phyloP scores from a whole-genome alignment of 2,888 invertebrate species.

The Oligia strigilis region DNA sequence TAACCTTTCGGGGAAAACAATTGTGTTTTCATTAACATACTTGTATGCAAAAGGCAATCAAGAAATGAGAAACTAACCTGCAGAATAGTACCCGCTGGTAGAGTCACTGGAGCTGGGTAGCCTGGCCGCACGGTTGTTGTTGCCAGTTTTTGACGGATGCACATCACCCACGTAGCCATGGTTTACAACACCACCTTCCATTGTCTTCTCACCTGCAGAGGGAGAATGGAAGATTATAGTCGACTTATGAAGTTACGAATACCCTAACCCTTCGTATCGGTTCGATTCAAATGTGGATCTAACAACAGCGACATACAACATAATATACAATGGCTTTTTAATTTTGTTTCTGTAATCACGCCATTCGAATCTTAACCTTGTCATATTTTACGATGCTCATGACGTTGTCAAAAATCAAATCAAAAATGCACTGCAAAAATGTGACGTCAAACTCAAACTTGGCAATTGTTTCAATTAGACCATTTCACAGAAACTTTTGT shows the following conservation, averaged over 20 bases:
- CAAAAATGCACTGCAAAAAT: neutral
- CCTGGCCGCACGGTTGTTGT: conserved; percentile 78
- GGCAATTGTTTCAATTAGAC: too few species aligned
- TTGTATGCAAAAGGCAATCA: neutral
- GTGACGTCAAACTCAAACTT: too few species aligned
- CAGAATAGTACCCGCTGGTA: conserved; percentile 91
- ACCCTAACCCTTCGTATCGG: too few species aligned
- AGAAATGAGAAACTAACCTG: conserved; percentile 71
- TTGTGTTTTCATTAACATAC: neutral
- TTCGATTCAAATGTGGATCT: too few species aligned
- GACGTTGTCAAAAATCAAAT: too few species aligned
- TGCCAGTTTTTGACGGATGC: conserved; percentile 74
- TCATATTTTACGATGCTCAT: neutral
- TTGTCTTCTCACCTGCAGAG: conserved; percentile 87
- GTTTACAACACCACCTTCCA: conserved; percentile 93
- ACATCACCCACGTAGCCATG: conserved; percentile 93
- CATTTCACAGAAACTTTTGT: too few species aligned
- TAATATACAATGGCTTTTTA: too few species aligned
- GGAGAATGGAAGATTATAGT: too few species aligned
- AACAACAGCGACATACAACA: too few species aligned
- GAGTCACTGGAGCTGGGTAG: conserved; percentile 90
- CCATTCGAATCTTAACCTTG: neutral
- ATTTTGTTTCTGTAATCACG: too few species aligned
- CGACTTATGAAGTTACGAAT: too few species aligned
- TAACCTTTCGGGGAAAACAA: neutral